Evolutionary conservation across 2,797 vertebrate genomes (phyloP).

Genomic region (Bradypus variegatus): DNA sequence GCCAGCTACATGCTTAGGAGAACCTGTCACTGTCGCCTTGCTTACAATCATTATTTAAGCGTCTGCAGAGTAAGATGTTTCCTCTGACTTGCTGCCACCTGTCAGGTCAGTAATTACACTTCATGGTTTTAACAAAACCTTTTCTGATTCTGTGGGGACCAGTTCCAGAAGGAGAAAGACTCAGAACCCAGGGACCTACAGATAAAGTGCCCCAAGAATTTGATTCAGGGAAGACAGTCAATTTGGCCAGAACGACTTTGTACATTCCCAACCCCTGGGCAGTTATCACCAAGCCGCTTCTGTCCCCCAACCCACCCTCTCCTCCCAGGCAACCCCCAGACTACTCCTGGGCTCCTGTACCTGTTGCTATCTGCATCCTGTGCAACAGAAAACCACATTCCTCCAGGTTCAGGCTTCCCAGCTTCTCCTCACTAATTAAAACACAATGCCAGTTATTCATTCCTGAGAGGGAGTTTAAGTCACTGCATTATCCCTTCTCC

Average conservation of each 20-base stretch:
- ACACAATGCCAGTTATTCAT: background rate
- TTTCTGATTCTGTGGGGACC: conserved; percentile 45
- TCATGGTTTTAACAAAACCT: conserved; percentile 57
- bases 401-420: background rate
- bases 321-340: background rate
- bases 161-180: conserved; percentile 35
- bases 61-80: conserved; percentile 65
- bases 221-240: background rate
- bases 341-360: background rate
- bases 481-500: background rate
- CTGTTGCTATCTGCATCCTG: background rate
- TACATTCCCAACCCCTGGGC: background rate
- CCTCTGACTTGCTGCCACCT: conserved; percentile 65
- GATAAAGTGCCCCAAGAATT: background rate
- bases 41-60: conserved; percentile 62
- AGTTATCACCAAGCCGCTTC: background rate
- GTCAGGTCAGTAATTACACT: conserved; percentile 67
- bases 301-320: background rate
- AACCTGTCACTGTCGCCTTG: conserved; percentile 56
- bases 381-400: background rate
- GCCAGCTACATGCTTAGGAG: conserved; percentile 45
- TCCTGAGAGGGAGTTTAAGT: background rate
- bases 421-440: background rate
- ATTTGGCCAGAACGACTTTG: background rate
- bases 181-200: background rate